Base-by-base conservation (phyloP, 2,888 invertebrate genomes). In the Spodoptera picta region DNA sequence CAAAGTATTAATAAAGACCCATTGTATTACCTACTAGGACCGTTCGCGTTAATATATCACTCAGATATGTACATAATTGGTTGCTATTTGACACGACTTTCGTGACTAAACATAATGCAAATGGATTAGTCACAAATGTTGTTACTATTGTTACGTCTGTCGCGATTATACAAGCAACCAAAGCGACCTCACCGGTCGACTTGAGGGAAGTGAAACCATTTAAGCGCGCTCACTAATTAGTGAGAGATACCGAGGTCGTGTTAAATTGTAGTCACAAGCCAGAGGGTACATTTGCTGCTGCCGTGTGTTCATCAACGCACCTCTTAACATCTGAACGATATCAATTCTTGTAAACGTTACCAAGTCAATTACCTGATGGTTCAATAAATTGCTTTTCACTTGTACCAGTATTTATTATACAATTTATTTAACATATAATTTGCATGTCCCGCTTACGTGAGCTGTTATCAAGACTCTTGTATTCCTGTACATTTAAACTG, bases 111-210 rank as follows among this genome's bases (percentile, higher is more conserved):
- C 82, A 76, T 79, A 83, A 83, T 81, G 72, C 80, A 82, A 84
- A 80, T 79, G 83, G 79, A 85, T 87, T 85, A 86, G 80, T 82
- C 77, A 84, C 76, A 78, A 85, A 83, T 86, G 85, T 77, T 78
- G 76, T 80, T 83, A 81, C 80, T 64, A 79, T 81, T 79, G 81
- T 87, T 86, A 79, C 81, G 82, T 81, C 62, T 79, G 63, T 64
- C 56, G 71, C 69, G 59, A 79, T 83, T 81, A 81, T 77, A 79
- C 77, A 80, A 82, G 78, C 69, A 60, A 73, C 69, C 63, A 65
- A 69, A 50, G 57, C 58, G 63, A 57, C 65, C 46, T 58, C 61
- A 65, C 31, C 53, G 9, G 36, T 9, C 7, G 41, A 48, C 69
- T 66, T 67, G 49, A 31, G 74, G 72, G 71, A 79, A 78, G 76